Conservation (phyloP, 2,797 vertebrate species). For the Xenops minutus region DNA sequence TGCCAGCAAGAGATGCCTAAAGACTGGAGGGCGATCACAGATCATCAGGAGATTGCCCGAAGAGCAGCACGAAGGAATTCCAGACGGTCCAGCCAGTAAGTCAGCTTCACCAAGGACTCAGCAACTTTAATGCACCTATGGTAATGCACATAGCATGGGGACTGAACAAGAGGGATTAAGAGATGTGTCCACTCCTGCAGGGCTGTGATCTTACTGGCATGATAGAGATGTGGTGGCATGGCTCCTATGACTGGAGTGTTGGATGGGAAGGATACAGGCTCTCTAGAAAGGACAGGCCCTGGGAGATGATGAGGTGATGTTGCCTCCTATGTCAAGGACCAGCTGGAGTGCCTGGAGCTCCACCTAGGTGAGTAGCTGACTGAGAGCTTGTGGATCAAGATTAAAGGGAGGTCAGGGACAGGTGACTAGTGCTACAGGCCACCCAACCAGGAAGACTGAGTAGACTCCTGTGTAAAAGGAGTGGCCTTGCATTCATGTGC, state of each 20-base stretch:
- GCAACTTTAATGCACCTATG: fast-evolving
- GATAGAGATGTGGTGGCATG: background rate
- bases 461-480: background rate
- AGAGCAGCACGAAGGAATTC: background rate
- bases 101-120: background rate
- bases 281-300: background rate
- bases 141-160: background rate
- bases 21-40: background rate
- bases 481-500: no score
- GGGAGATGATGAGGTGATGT: background rate
- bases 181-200: no score
- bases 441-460: background rate
- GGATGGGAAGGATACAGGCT: background rate
- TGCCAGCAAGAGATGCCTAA: background rate
- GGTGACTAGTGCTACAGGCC: background rate
- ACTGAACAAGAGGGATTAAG: background rate
- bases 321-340: fast-evolving
- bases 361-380: background rate
- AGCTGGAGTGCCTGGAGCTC: background rate
- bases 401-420: background rate
- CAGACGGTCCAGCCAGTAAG: background rate
- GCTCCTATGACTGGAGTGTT: background rate
- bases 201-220: background rate
- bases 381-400: no score
- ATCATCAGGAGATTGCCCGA: background rate